A percentile compares a stretch with the other conserved stretches of the same genome.
Evolutionary conservation across 2,113 vertebrate genomes (phyloP).

Genomic region (Microcebus jonahi): DNA sequence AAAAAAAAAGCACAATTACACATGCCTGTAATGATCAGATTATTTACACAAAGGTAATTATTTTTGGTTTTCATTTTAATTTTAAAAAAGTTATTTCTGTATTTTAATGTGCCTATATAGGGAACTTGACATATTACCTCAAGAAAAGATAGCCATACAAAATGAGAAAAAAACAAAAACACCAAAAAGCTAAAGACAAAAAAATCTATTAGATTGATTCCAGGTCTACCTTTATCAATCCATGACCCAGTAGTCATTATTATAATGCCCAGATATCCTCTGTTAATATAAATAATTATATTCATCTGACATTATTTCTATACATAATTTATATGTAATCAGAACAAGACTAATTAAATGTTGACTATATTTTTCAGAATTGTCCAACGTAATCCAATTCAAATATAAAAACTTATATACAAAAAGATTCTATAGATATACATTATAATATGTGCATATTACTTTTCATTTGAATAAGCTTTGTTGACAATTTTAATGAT

Average conservation of each 20-base stretch:
- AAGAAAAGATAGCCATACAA: neutral
- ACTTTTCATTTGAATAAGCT: neutral
- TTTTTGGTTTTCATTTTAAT: neutral
- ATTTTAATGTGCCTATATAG: neutral
- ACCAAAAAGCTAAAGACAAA: neutral
- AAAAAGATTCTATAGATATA: neutral
- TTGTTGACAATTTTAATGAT: neutral
- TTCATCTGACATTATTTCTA: neutral
- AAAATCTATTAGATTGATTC: neutral
- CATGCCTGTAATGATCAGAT: neutral
- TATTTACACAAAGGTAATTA: neutral
- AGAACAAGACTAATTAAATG: neutral
- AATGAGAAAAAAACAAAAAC: too few species aligned
- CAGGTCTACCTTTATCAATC: neutral
- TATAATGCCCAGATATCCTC: neutral
- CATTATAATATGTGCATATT: neutral
- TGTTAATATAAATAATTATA: neutral
- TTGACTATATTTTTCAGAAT: neutral
- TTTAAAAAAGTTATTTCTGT: conserved; percentile 2
- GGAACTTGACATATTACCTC: neutral
- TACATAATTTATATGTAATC: neutral
- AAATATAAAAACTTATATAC: neutral
- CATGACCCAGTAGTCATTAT: neutral
- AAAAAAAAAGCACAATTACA: neutral
- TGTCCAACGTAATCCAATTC: neutral